phyloP scores from a whole-genome alignment of 2,888 invertebrate genomes.

The Arctia plantaginis region DNA sequence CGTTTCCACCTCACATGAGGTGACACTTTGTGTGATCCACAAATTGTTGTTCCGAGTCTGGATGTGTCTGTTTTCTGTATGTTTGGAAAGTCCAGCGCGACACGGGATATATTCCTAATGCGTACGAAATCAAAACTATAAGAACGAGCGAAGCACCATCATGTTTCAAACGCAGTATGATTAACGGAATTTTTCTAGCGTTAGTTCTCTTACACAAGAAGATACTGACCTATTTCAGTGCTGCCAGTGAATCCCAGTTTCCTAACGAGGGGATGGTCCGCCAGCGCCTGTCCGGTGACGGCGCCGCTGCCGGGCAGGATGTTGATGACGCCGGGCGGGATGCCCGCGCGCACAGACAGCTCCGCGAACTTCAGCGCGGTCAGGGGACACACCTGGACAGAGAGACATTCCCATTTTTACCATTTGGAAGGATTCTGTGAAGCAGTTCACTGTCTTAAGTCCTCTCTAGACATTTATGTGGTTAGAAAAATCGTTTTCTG shows the following conservation, averaged over 20 bases:
- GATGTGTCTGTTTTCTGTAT: no score
- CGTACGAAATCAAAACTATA: no score
- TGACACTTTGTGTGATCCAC: no score
- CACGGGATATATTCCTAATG: no score
- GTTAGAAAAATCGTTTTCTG: neutral
- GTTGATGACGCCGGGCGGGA: constrained; percentile 98
- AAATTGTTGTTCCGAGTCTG: no score
- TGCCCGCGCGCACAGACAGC: constrained; percentile 94
- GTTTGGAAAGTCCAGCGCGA: no score
- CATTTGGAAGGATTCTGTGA: neutral
- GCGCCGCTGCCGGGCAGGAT: constrained; percentile 94
- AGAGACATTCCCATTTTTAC: neutral
- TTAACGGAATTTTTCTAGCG: no score
- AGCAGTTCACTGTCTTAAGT: no score
- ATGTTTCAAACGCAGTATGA: no score
- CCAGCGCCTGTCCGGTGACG: constrained; percentile 94
- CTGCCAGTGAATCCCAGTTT: constrained; percentile 99
- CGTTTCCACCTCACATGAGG: no score
- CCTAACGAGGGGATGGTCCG: constrained; percentile 93
- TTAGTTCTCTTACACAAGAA: neutral
- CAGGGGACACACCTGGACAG: constrained; percentile 90
- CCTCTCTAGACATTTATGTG: neutral
- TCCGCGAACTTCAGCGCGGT: constrained; percentile 98
- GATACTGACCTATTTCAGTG: constrained; percentile 92
- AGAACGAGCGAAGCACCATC: no score